phyloP scores from a whole-genome alignment of 2,113 vertebrate genomes.

The Antidorcas marsupialis region DNA sequence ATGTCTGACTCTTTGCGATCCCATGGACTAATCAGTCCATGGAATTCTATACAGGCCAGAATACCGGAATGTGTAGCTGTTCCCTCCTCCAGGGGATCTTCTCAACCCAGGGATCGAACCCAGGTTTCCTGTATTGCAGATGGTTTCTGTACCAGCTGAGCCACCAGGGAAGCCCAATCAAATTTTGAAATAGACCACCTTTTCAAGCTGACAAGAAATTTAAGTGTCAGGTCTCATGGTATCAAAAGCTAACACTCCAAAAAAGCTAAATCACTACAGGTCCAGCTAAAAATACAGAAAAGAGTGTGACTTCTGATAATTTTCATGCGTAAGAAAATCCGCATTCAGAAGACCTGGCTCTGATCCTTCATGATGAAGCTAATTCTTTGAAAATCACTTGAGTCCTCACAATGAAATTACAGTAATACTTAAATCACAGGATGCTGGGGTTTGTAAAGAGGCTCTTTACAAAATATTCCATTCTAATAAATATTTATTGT shows the following conservation, averaged over 20 bases:
- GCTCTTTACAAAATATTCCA: neutral
- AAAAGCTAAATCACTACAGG: neutral
- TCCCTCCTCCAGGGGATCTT: neutral
- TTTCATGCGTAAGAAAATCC: neutral
- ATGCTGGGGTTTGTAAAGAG: neutral
- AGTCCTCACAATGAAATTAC: neutral
- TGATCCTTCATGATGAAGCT: neutral
- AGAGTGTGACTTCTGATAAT: neutral
- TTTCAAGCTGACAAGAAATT: neutral
- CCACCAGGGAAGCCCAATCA: neutral
- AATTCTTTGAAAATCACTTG: neutral
- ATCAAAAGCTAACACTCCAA: neutral
- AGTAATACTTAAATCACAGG: neutral
- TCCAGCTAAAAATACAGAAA: neutral
- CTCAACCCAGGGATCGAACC: neutral
- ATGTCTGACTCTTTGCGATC: neutral
- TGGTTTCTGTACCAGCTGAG: neutral
- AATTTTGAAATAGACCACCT: neutral
- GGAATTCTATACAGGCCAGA: neutral
- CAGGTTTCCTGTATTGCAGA: neutral
- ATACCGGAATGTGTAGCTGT: neutral
- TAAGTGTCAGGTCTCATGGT: neutral
- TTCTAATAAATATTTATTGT: neutral
- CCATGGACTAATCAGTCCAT: neutral
- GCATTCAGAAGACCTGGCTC: neutral